Evolutionary conservation across 2,888 invertebrate species (phyloP).

Genomic region (Apodemia mormo): DNA sequence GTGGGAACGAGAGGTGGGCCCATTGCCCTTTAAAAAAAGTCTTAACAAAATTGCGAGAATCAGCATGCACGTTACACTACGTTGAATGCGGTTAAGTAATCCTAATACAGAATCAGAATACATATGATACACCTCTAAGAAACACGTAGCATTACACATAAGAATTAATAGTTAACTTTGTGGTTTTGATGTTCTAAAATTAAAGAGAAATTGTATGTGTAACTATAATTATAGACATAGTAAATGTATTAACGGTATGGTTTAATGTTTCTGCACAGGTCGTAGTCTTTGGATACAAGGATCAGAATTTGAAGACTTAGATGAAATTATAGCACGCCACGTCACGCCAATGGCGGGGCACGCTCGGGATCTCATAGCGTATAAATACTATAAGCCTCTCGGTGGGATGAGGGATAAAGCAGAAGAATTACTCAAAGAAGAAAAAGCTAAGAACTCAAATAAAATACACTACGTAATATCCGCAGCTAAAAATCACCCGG

Average conservation of each 20-base stretch:
- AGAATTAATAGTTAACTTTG: too few species aligned
- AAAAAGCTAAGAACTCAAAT: conserved; percentile 92
- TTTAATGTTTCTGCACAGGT: conserved; percentile 48
- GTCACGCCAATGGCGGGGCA: conserved; percentile 98
- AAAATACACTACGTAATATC: conserved; percentile 95
- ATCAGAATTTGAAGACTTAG: conserved; percentile 98
- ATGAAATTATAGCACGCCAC: conserved; percentile 98
- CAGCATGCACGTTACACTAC: too few species aligned
- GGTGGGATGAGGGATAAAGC: conserved; percentile 92
- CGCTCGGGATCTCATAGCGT: conserved; percentile 93
- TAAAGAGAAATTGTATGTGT: too few species aligned
- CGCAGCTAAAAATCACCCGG: conserved; percentile 92
- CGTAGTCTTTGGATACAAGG: conserved; percentile 91
- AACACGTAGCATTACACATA: too few species aligned
- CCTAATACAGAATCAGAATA: too few species aligned
- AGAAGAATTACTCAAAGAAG: conserved; percentile 93
- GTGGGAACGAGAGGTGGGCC: too few species aligned
- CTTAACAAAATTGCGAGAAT: too few species aligned
- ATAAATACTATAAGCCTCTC: conserved; percentile 91
- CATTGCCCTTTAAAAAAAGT: too few species aligned
- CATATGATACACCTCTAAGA: too few species aligned
- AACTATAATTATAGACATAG: not conserved
- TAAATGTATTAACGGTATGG: not conserved
- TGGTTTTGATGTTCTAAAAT: too few species aligned
- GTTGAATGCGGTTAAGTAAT: too few species aligned